Conservation (phyloP, 2,888 invertebrate genomes). For the Sepioteuthis lessoniana region DNA sequence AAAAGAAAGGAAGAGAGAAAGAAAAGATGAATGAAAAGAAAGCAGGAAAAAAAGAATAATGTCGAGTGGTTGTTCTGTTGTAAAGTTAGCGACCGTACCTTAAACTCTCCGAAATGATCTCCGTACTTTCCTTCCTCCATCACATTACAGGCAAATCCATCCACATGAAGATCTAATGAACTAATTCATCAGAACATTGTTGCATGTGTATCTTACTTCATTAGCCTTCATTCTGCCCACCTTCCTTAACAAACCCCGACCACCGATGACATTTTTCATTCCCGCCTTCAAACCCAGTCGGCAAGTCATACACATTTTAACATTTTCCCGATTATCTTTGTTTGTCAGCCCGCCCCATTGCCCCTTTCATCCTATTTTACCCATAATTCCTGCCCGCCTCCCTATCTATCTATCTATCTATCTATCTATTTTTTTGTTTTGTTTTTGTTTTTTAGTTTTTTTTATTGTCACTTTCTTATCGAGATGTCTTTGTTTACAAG, state of each 20-base stretch:
- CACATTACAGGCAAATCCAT: background rate
- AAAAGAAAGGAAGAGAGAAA: background rate
- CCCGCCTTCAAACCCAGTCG: background rate
- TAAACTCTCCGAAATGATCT: too few species aligned
- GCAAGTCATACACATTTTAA: background rate
- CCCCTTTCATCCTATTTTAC: too few species aligned
- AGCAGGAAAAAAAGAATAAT: background rate
- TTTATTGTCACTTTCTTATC: too few species aligned
- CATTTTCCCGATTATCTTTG: background rate
- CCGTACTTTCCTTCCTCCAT: too few species aligned
- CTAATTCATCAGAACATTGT: constrained; percentile 33
- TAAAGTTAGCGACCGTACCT: too few species aligned
- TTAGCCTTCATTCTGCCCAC: background rate
- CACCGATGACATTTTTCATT: constrained; percentile 10
- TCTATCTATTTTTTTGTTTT: too few species aligned
- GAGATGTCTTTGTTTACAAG: too few species aligned
- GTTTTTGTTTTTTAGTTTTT: too few species aligned
- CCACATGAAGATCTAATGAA: background rate
- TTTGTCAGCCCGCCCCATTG: background rate
- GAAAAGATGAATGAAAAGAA: background rate
- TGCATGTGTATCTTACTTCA: constrained; percentile 4
- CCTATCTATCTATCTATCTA: too few species aligned
- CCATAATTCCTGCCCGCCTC: too few species aligned
- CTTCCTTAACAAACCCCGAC: background rate
- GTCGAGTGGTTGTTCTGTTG: too few species aligned